phyloP scores from a whole-genome alignment of 2,888 invertebrate species.

The Protophormia terraenovae region DNA sequence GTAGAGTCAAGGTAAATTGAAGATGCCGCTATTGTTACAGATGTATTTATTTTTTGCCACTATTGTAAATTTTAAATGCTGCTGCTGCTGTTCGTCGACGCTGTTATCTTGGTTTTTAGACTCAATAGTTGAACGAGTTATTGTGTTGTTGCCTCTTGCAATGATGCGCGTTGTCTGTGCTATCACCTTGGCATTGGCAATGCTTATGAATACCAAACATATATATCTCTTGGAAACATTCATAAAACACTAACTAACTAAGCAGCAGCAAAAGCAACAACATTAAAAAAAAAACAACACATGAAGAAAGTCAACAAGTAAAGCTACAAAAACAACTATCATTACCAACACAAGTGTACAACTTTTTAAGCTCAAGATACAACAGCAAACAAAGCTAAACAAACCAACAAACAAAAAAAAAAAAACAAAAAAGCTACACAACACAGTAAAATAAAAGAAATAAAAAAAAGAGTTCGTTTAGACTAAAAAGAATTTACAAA shows the following conservation, averaged over 20 bases:
- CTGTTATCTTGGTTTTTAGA: conserved; percentile 5
- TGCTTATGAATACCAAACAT: conserved; percentile 77
- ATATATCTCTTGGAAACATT: conserved; percentile 32
- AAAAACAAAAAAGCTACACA: background rate
- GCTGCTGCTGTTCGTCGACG: conserved; percentile 45
- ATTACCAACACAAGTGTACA: conserved; percentile 31
- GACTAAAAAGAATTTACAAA: conserved; percentile 71
- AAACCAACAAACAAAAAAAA: background rate
- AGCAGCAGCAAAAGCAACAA: conserved; percentile 12
- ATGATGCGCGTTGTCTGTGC: conserved; percentile 74
- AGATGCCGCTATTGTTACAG: conserved; percentile 69
- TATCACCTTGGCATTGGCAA: conserved; percentile 79
- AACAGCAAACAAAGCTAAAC: background rate
- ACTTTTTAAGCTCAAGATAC: conserved; percentile 48
- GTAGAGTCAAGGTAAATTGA: conserved; percentile 65
- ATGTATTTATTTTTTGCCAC: conserved; percentile 6
- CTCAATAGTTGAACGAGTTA: background rate
- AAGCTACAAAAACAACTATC: conserved; percentile 32
- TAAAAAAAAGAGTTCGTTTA: conserved; percentile 31
- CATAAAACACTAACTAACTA: conserved; percentile 22
- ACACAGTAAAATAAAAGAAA: conserved; percentile 3
- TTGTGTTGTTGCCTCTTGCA: conserved; percentile 57
- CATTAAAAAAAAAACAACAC: conserved; percentile 27
- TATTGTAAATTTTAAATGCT: background rate
- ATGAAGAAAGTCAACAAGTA: conserved; percentile 58